These are phyloP conservation scores for Drosophila biarmipes DNA, from an alignment of 1,140 invertebrate species.

Conservation along the genomic window DNA sequence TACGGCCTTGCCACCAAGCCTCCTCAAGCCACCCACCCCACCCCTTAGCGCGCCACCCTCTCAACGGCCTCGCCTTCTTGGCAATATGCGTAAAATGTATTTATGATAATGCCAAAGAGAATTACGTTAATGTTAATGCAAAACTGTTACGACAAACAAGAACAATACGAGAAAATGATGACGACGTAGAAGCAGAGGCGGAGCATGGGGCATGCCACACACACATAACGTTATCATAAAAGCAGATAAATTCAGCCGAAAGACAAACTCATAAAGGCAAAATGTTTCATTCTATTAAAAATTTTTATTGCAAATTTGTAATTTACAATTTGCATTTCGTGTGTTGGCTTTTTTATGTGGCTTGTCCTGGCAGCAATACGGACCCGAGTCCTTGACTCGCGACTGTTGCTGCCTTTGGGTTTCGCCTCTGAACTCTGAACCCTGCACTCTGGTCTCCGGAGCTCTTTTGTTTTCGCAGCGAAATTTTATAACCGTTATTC, in stretches of 20 bases:
- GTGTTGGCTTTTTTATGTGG: slow-evolving; percentile 69
- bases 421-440: not conserved
- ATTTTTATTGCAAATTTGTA: slow-evolving; percentile 85
- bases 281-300: slow-evolving; percentile 84
- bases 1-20: not conserved
- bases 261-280: slow-evolving; percentile 83
- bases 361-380: not conserved
- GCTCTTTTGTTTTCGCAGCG: slow-evolving; percentile 55
- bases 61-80: slow-evolving; percentile 9
- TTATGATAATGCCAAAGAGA: slow-evolving; percentile 84
- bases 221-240: slow-evolving; percentile 78
- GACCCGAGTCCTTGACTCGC: slow-evolving; percentile 57
- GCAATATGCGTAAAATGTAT: slow-evolving; percentile 84
- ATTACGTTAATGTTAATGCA: slow-evolving; percentile 84
- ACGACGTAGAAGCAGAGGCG: slow-evolving; percentile 50
- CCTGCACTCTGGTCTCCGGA: not conserved
- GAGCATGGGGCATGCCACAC: slow-evolving; percentile 8
- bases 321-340: slow-evolving; percentile 84
- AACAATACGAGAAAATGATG: slow-evolving; percentile 81
- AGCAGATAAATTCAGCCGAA: slow-evolving; percentile 81
- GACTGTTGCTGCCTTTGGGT: slow-evolving; percentile 51
- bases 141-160: slow-evolving; percentile 82
- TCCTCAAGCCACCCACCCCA: not conserved
- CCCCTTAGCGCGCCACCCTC: not conserved
- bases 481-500: slow-evolving; percentile 83